phyloP scores from a whole-genome alignment of 2,797 vertebrate genomes.

The Phataginus tetradactyla region DNA sequence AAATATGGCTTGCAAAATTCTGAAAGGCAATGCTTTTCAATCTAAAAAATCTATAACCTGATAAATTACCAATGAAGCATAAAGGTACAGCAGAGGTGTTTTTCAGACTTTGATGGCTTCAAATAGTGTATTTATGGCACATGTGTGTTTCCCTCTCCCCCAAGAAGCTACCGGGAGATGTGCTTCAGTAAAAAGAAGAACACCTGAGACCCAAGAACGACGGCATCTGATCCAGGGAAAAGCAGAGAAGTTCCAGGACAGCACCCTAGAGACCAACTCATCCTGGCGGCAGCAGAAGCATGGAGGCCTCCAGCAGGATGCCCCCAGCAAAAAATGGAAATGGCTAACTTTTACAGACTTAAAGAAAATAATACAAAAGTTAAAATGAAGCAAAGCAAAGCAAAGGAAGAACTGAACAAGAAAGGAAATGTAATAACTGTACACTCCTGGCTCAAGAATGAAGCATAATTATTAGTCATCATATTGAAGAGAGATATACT shows the following conservation, averaged over 20 bases:
- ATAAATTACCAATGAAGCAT: neutral
- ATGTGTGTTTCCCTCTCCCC: neutral
- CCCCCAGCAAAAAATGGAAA: neutral
- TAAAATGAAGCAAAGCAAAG: neutral
- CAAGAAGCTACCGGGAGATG: neutral
- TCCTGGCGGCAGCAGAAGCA: rapidly evolving
- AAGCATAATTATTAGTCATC: neutral
- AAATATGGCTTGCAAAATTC: neutral
- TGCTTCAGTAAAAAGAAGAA: neutral
- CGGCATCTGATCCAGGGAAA: neutral
- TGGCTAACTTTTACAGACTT: neutral
- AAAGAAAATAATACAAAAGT: neutral
- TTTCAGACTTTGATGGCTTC: neutral
- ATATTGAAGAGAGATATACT: neutral
- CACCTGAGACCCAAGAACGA: neutral
- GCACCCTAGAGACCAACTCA: neutral
- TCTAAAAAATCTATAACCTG: neutral
- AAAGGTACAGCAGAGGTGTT: neutral
- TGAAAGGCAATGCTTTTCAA: neutral
- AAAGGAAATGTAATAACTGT: neutral
- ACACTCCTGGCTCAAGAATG: neutral
- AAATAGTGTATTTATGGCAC: neutral
- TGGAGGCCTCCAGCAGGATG: neutral
- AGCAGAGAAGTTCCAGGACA: neutral
- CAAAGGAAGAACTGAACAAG: neutral